Percentiles rank a stretch among this genome's conserved stretches.
phyloP scores from a whole-genome alignment of 2,888 invertebrate species.

The Pristionchus arcanus region DNA sequence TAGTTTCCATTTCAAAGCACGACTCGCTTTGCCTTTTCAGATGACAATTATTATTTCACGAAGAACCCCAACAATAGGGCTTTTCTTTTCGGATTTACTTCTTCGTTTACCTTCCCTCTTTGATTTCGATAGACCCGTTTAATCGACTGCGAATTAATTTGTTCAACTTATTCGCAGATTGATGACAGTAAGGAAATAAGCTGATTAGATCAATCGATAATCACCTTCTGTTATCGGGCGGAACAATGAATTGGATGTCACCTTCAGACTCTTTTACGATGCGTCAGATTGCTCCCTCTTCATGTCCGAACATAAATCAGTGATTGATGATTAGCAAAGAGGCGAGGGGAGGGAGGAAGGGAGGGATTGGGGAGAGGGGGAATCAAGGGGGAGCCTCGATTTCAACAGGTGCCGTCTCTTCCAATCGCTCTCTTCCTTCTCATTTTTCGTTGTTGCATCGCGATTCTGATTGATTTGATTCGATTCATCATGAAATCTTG shows the following conservation, averaged over 20 bases:
- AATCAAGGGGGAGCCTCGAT: constrained; percentile 29
- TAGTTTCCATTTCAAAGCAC: constrained; percentile 46
- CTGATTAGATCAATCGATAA: neutral
- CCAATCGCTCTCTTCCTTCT: neutral
- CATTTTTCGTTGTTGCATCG: constrained; percentile 33
- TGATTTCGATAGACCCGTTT: too few species aligned
- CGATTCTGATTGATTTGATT: constrained; percentile 32
- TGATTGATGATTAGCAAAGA: constrained; percentile 44
- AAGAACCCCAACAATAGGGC: neutral
- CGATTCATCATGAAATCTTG: neutral
- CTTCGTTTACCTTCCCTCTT: neutral
- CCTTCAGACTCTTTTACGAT: constrained; percentile 36
- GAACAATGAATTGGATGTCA: neutral
- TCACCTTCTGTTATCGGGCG: neutral
- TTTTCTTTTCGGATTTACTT: neutral
- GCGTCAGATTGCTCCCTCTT: constrained; percentile 23
- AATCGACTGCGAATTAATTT: too few species aligned
- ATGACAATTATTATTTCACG: constrained; percentile 40
- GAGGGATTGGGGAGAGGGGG: constrained; percentile 12
- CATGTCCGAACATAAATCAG: constrained; percentile 51
- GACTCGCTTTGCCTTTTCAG: neutral
- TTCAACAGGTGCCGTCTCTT: constrained; percentile 51
- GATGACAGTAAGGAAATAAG: too few species aligned
- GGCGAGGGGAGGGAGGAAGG: neutral
- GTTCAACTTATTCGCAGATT: too few species aligned